Base-by-base conservation (phyloP, 2,888 invertebrate genomes). In the Elegia similella region DNA sequence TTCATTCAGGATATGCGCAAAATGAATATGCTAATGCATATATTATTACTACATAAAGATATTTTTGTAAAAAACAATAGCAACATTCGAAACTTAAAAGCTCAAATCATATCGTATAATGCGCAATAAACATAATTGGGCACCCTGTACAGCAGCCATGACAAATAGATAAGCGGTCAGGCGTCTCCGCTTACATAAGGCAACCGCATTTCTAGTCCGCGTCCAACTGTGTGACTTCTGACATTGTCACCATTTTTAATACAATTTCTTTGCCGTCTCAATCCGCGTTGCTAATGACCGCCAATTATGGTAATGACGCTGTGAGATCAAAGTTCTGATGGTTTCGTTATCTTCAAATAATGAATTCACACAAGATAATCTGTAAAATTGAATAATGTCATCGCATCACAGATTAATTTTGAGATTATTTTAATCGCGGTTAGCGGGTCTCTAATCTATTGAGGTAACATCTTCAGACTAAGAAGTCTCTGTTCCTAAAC, bases 191-290 rank as follows among this genome's bases (percentile, higher is more conserved):
- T 78, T 78, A 70, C 66, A 64, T 76, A 75, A 76, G 61, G 64
- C 68, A 60, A 67, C 57, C 71, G 62, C 62, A 64, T 70, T 23
- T 70, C 76, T 74, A 78, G 72, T 67, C 62, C 72, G 67, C 67
- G 63, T 64, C 75, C 76, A 79, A 76, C 75, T 78, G 76, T 80
- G 72, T 84, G 86, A 86, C 86, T 81, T 86, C 78, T 87, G 85
- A 87, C 86, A 83, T 85, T 85, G 84, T 76, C 80, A 65, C 56
- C 75, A 74, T 81, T 77, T 72, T 66, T 73, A 68, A 68, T 62
- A 65, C 57, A 63, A 73, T 80, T 73, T 75, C 73, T 73, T 75
- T 80, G 81, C 76, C 75, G 78, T 69, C 67, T 75, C 72, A 69
- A 69, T 70, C 62, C 65, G 71, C 69, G 62, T 66, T 63, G 64